phyloP scores from a whole-genome alignment of 2,113 vertebrate species.

The Seriola aureovittata region DNA sequence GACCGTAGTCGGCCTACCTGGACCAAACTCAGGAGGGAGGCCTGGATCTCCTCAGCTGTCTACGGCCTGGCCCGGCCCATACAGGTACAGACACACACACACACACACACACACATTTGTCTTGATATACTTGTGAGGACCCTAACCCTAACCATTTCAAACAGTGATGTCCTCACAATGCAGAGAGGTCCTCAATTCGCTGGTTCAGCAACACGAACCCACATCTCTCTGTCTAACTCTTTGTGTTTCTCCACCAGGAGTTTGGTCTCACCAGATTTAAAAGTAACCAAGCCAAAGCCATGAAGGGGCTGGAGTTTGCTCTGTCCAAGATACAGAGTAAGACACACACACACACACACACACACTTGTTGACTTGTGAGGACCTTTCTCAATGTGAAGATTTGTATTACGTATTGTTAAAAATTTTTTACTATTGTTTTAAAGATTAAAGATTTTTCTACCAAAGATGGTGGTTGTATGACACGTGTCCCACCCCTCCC shows the following conservation, averaged over 20 bases:
- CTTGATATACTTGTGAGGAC: not conserved
- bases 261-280: slow-evolving; percentile 80
- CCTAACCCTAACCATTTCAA: not conserved
- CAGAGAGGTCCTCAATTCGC: not conserved
- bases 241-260: slow-evolving; percentile 58
- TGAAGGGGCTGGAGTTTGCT: slow-evolving; percentile 78
- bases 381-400: no score
- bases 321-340: slow-evolving; percentile 76
- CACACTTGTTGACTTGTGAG: not conserved
- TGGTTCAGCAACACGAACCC: no score
- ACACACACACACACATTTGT: no score
- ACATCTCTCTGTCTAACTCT: not conserved
- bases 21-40: slow-evolving; percentile 76
- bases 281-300: slow-evolving; percentile 79
- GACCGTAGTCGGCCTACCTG: slow-evolving; percentile 55
- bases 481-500: no score
- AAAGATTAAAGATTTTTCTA: no score
- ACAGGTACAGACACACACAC: slow-evolving; percentile 56
- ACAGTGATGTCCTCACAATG: not conserved
- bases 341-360: not conserved
- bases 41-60: slow-evolving; percentile 77
- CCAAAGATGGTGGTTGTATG: no score
- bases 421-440: no score
- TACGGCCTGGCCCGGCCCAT: slow-evolving; percentile 80
- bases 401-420: no score